Percentiles rank a stretch among this genome's conserved stretches.
Conservation (phyloP, 2,797 vertebrate genomes). For the Anguilla obscura region DNA sequence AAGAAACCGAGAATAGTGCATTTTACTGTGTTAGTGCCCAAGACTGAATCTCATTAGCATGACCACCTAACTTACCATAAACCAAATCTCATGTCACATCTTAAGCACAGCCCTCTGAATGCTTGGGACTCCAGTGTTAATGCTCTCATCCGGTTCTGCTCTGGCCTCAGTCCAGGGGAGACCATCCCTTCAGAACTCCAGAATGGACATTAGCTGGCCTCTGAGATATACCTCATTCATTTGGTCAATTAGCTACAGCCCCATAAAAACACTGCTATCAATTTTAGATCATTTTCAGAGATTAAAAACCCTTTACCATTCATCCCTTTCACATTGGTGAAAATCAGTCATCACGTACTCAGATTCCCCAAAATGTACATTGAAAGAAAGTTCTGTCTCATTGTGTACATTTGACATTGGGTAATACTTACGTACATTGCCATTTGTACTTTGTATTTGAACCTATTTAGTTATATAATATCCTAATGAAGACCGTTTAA, state of each 20-base stretch:
- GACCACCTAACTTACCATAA: no score
- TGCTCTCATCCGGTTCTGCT: not conserved
- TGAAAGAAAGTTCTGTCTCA: not conserved
- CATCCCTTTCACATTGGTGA: not conserved
- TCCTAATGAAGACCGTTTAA: not conserved
- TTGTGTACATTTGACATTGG: not conserved
- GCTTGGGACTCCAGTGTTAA: not conserved
- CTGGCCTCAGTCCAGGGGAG: not conserved
- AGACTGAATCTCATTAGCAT: no score
- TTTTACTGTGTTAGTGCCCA: no score
- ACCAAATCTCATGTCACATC: no score
- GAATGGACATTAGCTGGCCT: not conserved
- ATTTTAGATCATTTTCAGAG: not conserved
- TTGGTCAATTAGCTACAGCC: not conserved
- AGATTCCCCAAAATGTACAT: not conserved
- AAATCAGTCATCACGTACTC: not conserved
- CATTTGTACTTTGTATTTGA: not conserved
- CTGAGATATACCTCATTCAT: constrained; percentile 10
- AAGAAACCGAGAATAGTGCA: no score
- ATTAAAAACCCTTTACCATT: not conserved
- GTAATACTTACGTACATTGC: not conserved
- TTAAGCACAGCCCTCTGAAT: no score
- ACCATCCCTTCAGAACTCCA: not conserved
- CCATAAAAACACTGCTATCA: not conserved
- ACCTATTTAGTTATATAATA: not conserved